These are phyloP conservation scores for Semnornis frantzii DNA, from an alignment of 2,113 vertebrate species.

Conservation along the genomic window DNA sequence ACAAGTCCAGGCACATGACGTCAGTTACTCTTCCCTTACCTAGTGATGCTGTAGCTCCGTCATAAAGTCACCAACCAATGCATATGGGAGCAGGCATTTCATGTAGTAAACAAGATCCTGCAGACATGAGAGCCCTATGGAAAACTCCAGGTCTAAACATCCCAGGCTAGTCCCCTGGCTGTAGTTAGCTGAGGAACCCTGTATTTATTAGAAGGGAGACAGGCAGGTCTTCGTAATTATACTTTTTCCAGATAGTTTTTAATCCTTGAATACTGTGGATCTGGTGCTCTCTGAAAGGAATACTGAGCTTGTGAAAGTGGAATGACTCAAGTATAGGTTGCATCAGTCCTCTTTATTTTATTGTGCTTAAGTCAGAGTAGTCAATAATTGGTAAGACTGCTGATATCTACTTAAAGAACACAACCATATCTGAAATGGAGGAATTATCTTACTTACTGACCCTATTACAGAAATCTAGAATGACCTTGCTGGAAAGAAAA, in stretches of 20 bases:
- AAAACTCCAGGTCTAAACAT: background rate
- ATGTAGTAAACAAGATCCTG: background rate
- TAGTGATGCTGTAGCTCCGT: too few species aligned
- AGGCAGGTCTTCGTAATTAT: background rate
- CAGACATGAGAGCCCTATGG: background rate
- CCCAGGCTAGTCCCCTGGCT: background rate
- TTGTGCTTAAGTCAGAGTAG: background rate
- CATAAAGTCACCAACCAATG: too few species aligned
- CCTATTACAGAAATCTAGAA: background rate
- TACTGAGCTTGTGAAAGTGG: background rate
- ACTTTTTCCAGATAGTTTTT: background rate
- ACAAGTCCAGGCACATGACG: too few species aligned
- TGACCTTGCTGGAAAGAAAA: background rate
- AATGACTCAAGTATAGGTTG: background rate
- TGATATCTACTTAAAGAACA: background rate
- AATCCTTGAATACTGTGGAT: background rate
- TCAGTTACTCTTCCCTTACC: too few species aligned
- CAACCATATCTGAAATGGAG: background rate
- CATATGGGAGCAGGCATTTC: accelerated
- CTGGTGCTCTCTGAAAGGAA: background rate
- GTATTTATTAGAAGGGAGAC: too few species aligned
- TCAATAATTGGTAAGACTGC: background rate
- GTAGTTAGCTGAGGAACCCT: background rate
- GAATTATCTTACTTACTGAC: background rate
- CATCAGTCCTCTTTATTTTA: background rate